Evolutionary conservation across 1,140 invertebrate species (phyloP), one percentile per base, ranked within the genome.

Genomic region (Tyrophagus putrescentiae): DNA sequence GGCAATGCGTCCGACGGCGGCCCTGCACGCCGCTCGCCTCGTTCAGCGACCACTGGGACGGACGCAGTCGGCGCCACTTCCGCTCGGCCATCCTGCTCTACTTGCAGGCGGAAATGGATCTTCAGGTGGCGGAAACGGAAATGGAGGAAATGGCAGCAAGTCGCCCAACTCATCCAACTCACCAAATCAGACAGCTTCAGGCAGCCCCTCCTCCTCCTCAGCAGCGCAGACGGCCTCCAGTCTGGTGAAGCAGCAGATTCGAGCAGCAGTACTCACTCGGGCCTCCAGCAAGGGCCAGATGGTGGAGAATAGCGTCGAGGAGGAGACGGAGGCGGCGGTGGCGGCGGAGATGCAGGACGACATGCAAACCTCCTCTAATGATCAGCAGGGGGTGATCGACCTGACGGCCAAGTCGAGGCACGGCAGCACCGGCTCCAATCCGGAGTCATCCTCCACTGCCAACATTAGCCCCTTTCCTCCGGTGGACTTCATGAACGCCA

Each of bases 11-110:
- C 50, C 29, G n/a, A 31, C 31, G 27, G 33, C 25, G 7, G 42
- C 41, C 13, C 31, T 18, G 16, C 29, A 52, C 32, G 44, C 60
- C 48, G 79, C 71, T 84, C 84, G 74, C 76, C 79, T 72, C 75
- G 80, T 66, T 65, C 81, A 83, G 67, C 78, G 87, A 64, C 86
- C 87, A 61, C 77, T 93, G 70, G 87, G 87, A 16, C 79, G 89
- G 67, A 92, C 89, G n/a, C 87, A 92, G 71, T 89, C 85, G 11
- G 90, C 90, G 4, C 91, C 93, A 0, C 72, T 96, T 64, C 92
- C 92, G 27, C 75, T 97, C n/a, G 89, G 89, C 3, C 87, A 94
- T 75, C 90, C 89, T 27, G 82, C 91, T 78, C 78, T 97, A 39
- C 83, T 84, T 41, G 65, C 68, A 52, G 68, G 69, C 33, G 65